Conservation (phyloP, 2,797 vertebrate genomes). For the Lutjanus argentimaculatus region DNA sequence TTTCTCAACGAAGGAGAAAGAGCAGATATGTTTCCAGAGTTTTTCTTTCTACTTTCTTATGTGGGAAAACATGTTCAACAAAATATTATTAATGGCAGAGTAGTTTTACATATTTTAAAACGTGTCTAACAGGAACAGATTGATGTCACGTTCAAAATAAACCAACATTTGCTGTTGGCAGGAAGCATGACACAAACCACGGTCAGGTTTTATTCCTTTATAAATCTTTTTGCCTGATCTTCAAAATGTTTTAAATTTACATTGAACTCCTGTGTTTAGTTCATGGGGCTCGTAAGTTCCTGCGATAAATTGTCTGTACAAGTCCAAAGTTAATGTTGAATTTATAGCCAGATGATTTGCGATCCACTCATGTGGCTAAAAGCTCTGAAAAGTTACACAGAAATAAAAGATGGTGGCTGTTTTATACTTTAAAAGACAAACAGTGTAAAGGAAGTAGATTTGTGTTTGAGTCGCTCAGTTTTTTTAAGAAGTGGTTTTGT, state of each 20-base stretch:
- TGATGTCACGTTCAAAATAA: background rate
- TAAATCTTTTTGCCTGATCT: background rate
- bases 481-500: background rate
- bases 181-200: background rate
- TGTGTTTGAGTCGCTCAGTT: background rate
- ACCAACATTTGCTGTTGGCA: background rate
- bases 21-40: no score
- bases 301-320: background rate
- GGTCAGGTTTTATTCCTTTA: background rate
- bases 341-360: background rate
- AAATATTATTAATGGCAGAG: no score
- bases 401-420: background rate
- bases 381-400: background rate
- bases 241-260: background rate
- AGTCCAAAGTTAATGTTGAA: background rate
- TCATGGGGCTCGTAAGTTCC: background rate
- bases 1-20: no score
- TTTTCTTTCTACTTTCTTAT: no score
- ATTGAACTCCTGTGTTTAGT: background rate
- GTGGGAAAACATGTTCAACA: no score
- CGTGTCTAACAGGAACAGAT: background rate
- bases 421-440: background rate
- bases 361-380: background rate
- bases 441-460: background rate
- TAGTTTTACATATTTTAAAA: no score